These are phyloP conservation scores for Akabosia matsudoensis DNA, from an alignment of 1,140 invertebrate genomes.

Conservation along the genomic window DNA sequence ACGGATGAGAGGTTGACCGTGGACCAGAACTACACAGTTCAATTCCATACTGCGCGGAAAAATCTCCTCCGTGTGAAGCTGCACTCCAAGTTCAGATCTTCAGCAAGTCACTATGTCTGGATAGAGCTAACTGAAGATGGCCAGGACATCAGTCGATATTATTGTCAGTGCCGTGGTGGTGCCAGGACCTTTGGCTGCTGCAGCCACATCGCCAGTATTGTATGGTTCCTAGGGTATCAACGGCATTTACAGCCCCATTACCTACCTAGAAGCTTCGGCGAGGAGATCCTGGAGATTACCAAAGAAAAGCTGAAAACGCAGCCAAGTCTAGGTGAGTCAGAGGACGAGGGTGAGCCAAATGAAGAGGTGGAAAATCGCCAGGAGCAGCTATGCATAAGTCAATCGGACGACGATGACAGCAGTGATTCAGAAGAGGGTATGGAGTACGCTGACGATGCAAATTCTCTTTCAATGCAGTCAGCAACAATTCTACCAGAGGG, in stretches of 20 bases:
- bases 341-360: no score
- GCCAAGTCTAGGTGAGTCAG: no score
- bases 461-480: no score
- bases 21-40: not conserved
- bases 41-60: not conserved
- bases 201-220: constrained; percentile 15
- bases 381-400: no score
- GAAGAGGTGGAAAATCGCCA: no score
- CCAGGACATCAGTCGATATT: not conserved
- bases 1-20: not conserved
- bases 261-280: not conserved
- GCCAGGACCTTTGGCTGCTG: constrained; percentile 24
- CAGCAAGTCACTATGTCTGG: not conserved
- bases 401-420: no score
- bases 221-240: constrained; percentile 29
- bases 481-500: no score
- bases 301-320: no score
- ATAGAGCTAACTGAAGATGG: not conserved
- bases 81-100: not conserved
- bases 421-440: no score
- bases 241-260: not conserved
- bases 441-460: no score
- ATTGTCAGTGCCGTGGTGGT: constrained; percentile 27
- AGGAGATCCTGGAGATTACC: not conserved
- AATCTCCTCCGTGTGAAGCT: not conserved